A percentile compares a stretch with the other conserved stretches of the same genome.
Conservation (phyloP, 2,797 vertebrate species). For the Phoebastria nigripes region DNA sequence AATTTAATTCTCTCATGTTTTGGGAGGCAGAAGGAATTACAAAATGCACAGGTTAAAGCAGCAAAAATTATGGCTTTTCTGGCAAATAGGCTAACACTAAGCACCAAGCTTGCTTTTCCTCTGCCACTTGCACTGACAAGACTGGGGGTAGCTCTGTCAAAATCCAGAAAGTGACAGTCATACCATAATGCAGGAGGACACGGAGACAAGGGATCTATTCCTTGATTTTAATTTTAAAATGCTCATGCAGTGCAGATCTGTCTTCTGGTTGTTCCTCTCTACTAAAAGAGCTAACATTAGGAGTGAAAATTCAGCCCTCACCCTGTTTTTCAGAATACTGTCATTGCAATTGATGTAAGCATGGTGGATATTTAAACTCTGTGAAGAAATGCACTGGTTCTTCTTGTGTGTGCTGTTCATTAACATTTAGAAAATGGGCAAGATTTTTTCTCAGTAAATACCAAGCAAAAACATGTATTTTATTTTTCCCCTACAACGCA, state of each 20-base stretch:
- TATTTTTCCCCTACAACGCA: not conserved
- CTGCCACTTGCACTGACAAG: not conserved
- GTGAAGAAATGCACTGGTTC: not conserved
- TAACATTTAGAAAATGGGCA: slow-evolving; percentile 7
- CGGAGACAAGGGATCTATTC: not conserved
- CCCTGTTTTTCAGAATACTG: not conserved
- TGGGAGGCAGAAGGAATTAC: not conserved
- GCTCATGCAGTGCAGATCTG: not conserved
- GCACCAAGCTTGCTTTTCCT: not conserved
- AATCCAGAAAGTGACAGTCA: not conserved
- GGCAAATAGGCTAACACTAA: not conserved
- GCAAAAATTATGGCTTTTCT: not conserved
- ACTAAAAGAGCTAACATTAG: not conserved
- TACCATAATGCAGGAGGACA: not conserved
- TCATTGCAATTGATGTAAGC: not conserved
- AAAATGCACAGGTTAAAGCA: not conserved
- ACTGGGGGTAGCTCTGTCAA: not conserved
- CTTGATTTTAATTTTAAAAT: not conserved
- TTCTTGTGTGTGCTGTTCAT: not conserved
- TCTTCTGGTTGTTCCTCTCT: not conserved
- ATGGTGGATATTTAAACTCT: not conserved
- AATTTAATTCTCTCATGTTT: not conserved
- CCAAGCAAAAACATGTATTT: slow-evolving; percentile 1
- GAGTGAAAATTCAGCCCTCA: not conserved
- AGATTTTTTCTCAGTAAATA: not conserved